Evolutionary conservation across 2,888 invertebrate genomes (phyloP).

Genomic region (Drosophila melanocephala): DNA sequence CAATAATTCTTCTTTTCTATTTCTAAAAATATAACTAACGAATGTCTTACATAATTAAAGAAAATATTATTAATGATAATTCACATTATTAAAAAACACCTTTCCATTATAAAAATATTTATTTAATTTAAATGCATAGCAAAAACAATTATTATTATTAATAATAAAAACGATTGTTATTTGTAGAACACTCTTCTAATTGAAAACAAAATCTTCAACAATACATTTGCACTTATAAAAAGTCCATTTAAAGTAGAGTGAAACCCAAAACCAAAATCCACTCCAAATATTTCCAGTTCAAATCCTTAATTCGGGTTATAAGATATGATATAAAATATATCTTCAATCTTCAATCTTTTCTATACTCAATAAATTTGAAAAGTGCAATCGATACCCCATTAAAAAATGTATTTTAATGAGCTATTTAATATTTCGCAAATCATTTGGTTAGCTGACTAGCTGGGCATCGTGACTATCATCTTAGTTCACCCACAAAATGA

Average conservation of each 20-base stretch:
- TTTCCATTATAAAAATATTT: too few relatives aligned
- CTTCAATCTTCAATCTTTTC: constrained; percentile 1
- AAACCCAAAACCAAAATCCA: neutral
- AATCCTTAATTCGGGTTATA: neutral
- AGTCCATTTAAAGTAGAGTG: neutral
- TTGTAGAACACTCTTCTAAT: neutral
- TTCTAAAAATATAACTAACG: neutral
- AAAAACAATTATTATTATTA: neutral
- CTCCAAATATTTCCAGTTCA: neutral
- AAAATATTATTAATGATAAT: neutral
- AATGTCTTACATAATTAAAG: neutral
- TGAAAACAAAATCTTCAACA: neutral
- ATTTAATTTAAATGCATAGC: too few relatives aligned
- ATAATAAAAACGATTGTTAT: neutral
- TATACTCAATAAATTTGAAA: neutral
- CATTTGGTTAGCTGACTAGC: constrained; percentile 8
- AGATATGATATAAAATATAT: neutral
- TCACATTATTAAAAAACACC: neutral
- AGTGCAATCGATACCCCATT: constrained; percentile 17
- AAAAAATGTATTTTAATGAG: constrained; percentile 36
- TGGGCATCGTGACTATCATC: constrained; percentile 41
- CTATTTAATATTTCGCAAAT: constrained; percentile 9
- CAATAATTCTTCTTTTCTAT: neutral
- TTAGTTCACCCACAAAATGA: constrained; percentile 39
- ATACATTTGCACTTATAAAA: neutral